These are phyloP conservation scores for Helicoverpa assulta DNA, from an alignment of 2,888 invertebrate genomes.

Conservation along the genomic window DNA sequence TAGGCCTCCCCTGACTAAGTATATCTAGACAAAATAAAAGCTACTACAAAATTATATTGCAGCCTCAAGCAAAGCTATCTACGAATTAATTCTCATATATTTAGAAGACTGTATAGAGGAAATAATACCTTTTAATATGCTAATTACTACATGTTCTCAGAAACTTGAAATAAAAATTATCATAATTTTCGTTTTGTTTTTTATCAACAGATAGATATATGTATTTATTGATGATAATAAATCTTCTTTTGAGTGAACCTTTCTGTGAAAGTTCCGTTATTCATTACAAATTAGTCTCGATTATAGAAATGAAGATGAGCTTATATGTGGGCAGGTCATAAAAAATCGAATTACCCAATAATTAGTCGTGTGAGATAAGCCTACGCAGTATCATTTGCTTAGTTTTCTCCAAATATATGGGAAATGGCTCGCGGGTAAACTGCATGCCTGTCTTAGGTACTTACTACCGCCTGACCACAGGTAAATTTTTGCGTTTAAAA, in stretches of 20 bases:
- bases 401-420: no score
- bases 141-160: neutral
- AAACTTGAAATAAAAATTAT: neutral
- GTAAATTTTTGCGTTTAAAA: no score
- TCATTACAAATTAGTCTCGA: slow-evolving; percentile 7
- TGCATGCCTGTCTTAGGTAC: no score
- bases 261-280: slow-evolving; percentile 32
- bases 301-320: slow-evolving; percentile 21
- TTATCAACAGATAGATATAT: neutral
- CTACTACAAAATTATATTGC: no score
- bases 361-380: slow-evolving; percentile 24
- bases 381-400: neutral
- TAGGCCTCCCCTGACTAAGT: no score
- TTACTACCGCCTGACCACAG: no score
- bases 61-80: neutral
- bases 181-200: neutral
- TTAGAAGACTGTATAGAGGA: neutral
- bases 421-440: no score
- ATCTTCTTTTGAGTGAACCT: neutral
- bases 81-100: neutral
- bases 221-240: neutral
- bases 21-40: no score
- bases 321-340: slow-evolving; percentile 27
- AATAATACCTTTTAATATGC: neutral
- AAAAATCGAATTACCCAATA: slow-evolving; percentile 14